Evolutionary conservation across 92 coral and sea anemone genomes (phyloP), one percentile per base, ranked within the genome.

Genomic region (Phymanthus crucifer): DNA sequence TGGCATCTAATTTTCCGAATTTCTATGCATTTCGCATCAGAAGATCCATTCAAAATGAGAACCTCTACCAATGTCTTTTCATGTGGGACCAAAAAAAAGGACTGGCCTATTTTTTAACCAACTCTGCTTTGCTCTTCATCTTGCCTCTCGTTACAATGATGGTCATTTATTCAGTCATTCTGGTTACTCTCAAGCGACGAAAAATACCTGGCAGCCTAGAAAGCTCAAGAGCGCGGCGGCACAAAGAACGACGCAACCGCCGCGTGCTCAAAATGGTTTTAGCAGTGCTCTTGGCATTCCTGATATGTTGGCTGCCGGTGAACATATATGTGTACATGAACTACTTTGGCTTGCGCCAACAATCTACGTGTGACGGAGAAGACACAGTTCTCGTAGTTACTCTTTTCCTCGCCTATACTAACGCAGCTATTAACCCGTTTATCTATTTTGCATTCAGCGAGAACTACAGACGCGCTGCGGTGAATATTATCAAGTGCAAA

Each of bases 381-480:
- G 66, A 58, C 6, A 26, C 34, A 0, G 29, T 29, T 24, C 13
- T 61, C 16, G 68, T 70, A 17, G 57, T 75, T 35, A 67, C 80
- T 36, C 70, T 77, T 7, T 68, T 83, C 66, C 77, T 86, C 31
- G 90, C 90, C 0, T 88, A 78, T 38, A 27, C 85, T 1, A 83
- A 83, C 37, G 80, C 88, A 27, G 87, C 81, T 7, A 50, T 87
- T 1, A 87, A 83, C 52, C 91, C 91, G 24, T 56, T 68, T 26
- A 74, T 87, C 24, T 87, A 87, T 83, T 87, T 87, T 76, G 71
- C 77, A 18, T 84, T 87, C 35, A 87, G 91, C 78, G 88, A 87
- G 40, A 87, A 87, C 75, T 83, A 76, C 34, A 32, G 91, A 40
- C 56, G 29, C n/a, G 91, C 85, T 14, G 68, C 85, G 11, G 65